Base-by-base conservation (phyloP, 2,113 vertebrate species). In the Dicentrarchus labrax region DNA sequence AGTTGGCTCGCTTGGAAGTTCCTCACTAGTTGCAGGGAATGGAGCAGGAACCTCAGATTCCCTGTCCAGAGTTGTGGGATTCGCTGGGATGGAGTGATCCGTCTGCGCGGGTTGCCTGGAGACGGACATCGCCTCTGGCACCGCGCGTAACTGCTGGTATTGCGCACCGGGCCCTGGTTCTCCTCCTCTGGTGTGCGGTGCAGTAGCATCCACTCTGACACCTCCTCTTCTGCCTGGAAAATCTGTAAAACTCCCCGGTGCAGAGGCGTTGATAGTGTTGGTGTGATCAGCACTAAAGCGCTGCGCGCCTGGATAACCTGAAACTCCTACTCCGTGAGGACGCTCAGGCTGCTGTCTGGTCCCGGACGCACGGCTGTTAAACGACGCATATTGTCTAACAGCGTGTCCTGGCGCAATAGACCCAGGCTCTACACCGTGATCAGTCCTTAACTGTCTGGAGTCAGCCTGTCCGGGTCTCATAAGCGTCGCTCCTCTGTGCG, bases 281-380 rank as follows among this genome's bases (percentile, higher is more conserved):
- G 51, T 41, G 43, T 69, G 51, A 19, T 80, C 80, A 3, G 66
- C 36, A 8, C 43, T 76, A 36, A 75, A 61, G 9, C 82, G 75
- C 48, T 70, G 88, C n/a, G 89, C 80, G 7, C 83, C 76, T 8
- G 84, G 72, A 45, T 81, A 38, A 47, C 89, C 88, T 17, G 47
- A 47, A 39, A 59, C 83, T 15, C 64, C 78, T 9, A 70, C 16
- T 24, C 78, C 51, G n/a, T 45, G 15, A 22, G 78, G 68, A 41
- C 50, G 62, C 47, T 76, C 88, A 3, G 72, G 71, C 54, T 67
- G 88, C 61, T 72, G 70, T 39, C 93, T 92, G 83, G 83, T 62
- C 61, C 86, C 89, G 13, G 90, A 86, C n/a, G 69, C 75, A 8
- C 88, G 90, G 11, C 84, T 45, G 50, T 51, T 85, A 12, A 68